These are phyloP conservation scores for Prionace glauca DNA, from an alignment of 2,797 vertebrate species.

Conservation along the genomic window DNA sequence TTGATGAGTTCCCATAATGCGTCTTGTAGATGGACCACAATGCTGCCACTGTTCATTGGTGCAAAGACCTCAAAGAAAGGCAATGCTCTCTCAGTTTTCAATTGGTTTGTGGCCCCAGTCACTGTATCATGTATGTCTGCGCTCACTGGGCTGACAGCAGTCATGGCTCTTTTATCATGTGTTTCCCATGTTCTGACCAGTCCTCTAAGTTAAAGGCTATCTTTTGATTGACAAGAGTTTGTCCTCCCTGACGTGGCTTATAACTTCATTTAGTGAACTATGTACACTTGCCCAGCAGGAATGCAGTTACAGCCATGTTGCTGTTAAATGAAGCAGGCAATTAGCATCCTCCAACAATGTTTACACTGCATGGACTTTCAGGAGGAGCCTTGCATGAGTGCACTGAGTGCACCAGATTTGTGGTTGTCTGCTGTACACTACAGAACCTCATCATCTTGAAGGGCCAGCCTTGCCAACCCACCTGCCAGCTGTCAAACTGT, in stretches of 20 bases:
- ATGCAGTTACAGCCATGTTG: background rate
- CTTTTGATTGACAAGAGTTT: background rate
- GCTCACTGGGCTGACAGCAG: background rate
- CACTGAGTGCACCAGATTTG: background rate
- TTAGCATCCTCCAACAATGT: background rate
- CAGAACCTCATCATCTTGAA: background rate
- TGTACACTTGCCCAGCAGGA: background rate
- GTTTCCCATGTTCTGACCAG: background rate
- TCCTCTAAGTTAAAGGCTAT: background rate
- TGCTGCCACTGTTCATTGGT: no score
- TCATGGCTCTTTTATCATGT: background rate
- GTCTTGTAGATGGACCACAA: no score
- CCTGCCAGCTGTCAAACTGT: background rate
- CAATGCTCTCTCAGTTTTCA: background rate
- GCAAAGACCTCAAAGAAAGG: background rate
- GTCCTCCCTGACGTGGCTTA: background rate
- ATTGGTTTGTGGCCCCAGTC: background rate
- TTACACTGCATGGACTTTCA: background rate
- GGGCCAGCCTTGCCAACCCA: background rate
- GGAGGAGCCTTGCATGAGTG: background rate
- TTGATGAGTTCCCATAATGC: no score
- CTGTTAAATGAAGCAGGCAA: background rate
- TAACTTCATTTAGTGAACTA: background rate
- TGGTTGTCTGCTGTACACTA: background rate
- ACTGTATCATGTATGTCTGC: background rate